Percentiles rank a stretch among this genome's conserved stretches.
Evolutionary conservation across 2,113 vertebrate genomes (phyloP).

Genomic region (Ammodytes dubius): DNA sequence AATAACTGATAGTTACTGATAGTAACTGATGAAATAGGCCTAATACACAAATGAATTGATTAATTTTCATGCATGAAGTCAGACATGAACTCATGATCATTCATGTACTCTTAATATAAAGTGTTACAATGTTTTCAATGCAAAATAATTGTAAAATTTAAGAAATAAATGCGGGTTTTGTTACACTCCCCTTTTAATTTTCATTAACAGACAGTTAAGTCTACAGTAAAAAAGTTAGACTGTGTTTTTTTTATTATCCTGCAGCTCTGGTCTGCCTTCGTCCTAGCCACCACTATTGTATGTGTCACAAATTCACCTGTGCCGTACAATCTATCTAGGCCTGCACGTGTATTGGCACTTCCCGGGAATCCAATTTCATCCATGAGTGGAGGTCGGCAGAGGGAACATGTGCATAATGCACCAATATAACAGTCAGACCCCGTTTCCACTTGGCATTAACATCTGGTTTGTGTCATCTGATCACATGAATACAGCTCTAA

Average conservation of each 20-base stretch:
- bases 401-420: slow-evolving; percentile 33
- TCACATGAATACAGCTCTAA: too few species aligned
- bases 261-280: slow-evolving; percentile 3
- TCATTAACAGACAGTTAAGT: background rate
- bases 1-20: too few species aligned
- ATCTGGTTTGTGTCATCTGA: too few species aligned
- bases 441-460: too few species aligned
- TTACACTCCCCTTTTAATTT: slow-evolving; percentile 6
- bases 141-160: background rate
- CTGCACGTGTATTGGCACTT: slow-evolving; percentile 21
- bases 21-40: too few species aligned
- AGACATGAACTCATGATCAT: too few species aligned
- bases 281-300: background rate
- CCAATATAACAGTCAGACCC: slow-evolving; percentile 12
- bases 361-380: slow-evolving; percentile 66
- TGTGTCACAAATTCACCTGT: slow-evolving; percentile 33
- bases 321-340: slow-evolving; percentile 16
- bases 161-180: background rate
- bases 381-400: slow-evolving; percentile 51
- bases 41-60: too few species aligned
- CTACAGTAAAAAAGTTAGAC: background rate
- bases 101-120: too few species aligned
- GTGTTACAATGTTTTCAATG: too few species aligned
- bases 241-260: slow-evolving; percentile 1
- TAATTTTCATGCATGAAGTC: too few species aligned